phyloP scores from a whole-genome alignment of 2,797 vertebrate species.

The Kryptopterus vitreolus region DNA sequence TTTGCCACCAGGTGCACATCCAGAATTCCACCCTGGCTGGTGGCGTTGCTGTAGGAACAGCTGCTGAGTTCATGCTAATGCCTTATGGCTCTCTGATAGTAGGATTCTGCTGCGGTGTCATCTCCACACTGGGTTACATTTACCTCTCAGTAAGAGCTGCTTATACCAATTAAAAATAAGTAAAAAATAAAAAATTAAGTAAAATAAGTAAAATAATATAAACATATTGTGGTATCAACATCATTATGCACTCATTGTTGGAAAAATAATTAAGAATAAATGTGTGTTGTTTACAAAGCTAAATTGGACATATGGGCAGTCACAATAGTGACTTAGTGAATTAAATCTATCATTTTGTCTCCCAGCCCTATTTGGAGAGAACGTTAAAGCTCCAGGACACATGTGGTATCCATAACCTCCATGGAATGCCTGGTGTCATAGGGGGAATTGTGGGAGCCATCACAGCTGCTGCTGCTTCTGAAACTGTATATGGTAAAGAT shows the following conservation, averaged over 20 bases:
- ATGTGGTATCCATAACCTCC: constrained; percentile 94
- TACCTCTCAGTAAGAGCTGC: constrained; percentile 76
- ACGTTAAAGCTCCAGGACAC: constrained; percentile 90
- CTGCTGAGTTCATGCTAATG: constrained; percentile 93
- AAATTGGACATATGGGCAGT: not conserved
- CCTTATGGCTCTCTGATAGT: constrained; percentile 91
- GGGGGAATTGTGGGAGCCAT: constrained; percentile 93
- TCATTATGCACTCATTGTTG: not conserved
- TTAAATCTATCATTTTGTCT: constrained; percentile 4
- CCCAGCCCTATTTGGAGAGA: constrained; percentile 88
- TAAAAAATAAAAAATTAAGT: too few species aligned
- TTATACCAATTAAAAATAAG: not conserved
- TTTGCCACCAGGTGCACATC: constrained; percentile 85
- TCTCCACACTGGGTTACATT: constrained; percentile 88
- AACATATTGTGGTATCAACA: not conserved
- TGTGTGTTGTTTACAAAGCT: not conserved
- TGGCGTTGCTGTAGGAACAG: constrained; percentile 91
- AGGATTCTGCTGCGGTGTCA: constrained; percentile 84
- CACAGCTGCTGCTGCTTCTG: constrained; percentile 79
- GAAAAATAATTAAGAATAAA: not conserved
- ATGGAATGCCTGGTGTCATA: constrained; percentile 89
- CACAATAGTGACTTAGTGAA: not conserved
- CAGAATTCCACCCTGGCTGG: constrained; percentile 95
- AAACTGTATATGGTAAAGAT: constrained; percentile 73
- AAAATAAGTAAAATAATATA: not conserved